These are phyloP conservation scores for Pseudococcus jackbeardsleyi DNA, from an alignment of 2,888 invertebrate species.

Conservation along the genomic window DNA sequence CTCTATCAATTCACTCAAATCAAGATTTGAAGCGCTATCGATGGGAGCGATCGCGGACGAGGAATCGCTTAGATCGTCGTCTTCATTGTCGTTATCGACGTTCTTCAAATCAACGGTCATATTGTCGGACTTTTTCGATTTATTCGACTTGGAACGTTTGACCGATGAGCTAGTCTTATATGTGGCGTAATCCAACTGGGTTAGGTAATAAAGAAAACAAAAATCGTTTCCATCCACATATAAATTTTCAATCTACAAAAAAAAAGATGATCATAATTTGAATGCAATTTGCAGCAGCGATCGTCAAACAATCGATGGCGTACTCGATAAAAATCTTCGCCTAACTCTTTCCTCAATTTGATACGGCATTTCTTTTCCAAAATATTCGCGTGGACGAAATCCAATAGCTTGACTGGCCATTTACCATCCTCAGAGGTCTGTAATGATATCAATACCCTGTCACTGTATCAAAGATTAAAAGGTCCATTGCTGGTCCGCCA, in stretches of 20 bases:
- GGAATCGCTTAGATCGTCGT: neutral
- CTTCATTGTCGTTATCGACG: neutral
- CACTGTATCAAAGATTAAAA: neutral
- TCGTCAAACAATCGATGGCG: neutral
- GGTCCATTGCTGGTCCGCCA: too few species aligned
- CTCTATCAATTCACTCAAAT: neutral
- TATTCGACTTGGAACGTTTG: neutral
- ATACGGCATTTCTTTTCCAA: constrained; percentile 74
- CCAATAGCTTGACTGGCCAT: constrained; percentile 75
- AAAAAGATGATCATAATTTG: neutral
- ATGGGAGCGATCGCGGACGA: neutral
- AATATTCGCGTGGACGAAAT: constrained; percentile 75
- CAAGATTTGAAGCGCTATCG: constrained; percentile 10
- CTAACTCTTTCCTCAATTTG: neutral
- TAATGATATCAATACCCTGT: neutral
- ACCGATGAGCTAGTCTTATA: neutral
- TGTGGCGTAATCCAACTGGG: neutral
- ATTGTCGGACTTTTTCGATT: neutral
- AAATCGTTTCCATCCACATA: neutral
- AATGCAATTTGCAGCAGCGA: neutral
- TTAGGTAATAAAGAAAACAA: neutral
- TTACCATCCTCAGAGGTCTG: constrained; percentile 67
- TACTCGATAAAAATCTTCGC: constrained; percentile 52
- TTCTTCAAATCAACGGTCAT: neutral
- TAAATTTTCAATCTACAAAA: neutral